Percentiles rank a stretch among this genome's conserved stretches.
phyloP scores from a whole-genome alignment of 2,797 vertebrate genomes.

The Falco columbarius region DNA sequence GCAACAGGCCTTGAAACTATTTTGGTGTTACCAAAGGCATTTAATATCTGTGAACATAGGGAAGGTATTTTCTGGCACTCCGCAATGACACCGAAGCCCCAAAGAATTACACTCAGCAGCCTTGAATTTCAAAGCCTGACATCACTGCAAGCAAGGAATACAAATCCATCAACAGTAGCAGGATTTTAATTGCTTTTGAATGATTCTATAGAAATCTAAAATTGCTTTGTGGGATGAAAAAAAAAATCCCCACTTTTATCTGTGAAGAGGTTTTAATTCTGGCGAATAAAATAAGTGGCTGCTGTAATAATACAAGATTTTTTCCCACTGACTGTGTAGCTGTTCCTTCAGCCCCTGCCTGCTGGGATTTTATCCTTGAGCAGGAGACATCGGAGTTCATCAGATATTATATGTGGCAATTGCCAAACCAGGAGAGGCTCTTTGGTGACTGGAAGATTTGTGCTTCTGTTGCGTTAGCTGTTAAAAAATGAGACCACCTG shows the following conservation, averaged over 20 bases:
- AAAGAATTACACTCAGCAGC: conserved; percentile 28
- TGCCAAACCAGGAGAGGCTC: conserved; percentile 47
- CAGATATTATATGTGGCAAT: conserved; percentile 32
- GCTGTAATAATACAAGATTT: neutral
- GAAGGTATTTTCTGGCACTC: conserved; percentile 5
- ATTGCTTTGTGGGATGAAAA: conserved; percentile 15
- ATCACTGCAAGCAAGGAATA: neutral
- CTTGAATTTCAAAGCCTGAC: conserved; percentile 53
- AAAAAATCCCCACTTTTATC: conserved; percentile 8
- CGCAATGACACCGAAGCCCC: conserved; percentile 24
- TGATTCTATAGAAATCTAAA: conserved; percentile 48
- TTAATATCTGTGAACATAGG: neutral
- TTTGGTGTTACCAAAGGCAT: conserved; percentile 18
- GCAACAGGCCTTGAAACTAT: neutral
- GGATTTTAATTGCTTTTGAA: conserved; percentile 48
- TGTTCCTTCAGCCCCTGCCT: conserved; percentile 28
- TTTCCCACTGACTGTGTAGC: conserved; percentile 21
- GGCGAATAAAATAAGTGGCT: neutral
- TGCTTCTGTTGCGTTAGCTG: conserved; percentile 34
- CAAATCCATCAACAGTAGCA: conserved; percentile 38
- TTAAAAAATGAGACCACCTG: conserved; percentile 49
- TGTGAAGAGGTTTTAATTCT: conserved; percentile 49
- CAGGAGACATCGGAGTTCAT: conserved; percentile 1
- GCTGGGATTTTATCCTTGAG: conserved; percentile 35
- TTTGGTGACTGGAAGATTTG: conserved; percentile 49